Evolutionary conservation across 2,113 vertebrate genomes (phyloP).

Genomic region (Todiramphus chloris): DNA sequence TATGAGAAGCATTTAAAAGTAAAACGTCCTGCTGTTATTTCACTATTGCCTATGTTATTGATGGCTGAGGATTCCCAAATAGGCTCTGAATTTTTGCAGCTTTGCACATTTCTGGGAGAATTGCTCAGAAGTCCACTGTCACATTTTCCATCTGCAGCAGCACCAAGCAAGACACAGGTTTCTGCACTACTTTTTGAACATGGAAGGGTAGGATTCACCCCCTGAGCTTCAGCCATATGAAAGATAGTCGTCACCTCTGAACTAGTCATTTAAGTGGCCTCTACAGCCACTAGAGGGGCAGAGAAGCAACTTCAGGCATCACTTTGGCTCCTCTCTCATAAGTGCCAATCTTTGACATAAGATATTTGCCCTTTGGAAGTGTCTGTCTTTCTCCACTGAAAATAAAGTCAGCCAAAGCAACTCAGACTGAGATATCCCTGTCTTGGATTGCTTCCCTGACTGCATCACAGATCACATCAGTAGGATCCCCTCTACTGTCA

Average conservation of each 20-base stretch:
- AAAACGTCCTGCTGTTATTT: constrained; percentile 64
- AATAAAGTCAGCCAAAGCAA: neutral
- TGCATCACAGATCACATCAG: rapidly evolving
- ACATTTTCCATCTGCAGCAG: neutral
- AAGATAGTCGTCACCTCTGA: neutral
- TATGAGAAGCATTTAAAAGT: constrained; percentile 68
- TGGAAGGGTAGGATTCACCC: neutral
- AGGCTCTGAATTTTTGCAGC: constrained; percentile 53
- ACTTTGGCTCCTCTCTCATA: neutral
- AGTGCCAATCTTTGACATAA: neutral
- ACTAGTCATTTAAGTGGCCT: neutral
- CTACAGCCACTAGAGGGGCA: neutral
- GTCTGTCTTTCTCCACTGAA: neutral
- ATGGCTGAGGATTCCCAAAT: constrained; percentile 60
- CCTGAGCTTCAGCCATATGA: neutral
- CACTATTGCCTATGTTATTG: constrained; percentile 62
- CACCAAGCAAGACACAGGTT: neutral
- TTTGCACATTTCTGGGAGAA: constrained; percentile 60
- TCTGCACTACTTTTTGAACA: neutral
- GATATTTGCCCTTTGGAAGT: neutral
- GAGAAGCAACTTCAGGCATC: neutral
- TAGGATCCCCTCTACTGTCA: neutral
- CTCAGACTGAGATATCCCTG: neutral
- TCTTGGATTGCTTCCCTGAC: neutral
- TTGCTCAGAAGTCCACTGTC: neutral